Base-by-base conservation (phyloP, 2,113 vertebrate genomes). In the Ceyx melanurus region DNA sequence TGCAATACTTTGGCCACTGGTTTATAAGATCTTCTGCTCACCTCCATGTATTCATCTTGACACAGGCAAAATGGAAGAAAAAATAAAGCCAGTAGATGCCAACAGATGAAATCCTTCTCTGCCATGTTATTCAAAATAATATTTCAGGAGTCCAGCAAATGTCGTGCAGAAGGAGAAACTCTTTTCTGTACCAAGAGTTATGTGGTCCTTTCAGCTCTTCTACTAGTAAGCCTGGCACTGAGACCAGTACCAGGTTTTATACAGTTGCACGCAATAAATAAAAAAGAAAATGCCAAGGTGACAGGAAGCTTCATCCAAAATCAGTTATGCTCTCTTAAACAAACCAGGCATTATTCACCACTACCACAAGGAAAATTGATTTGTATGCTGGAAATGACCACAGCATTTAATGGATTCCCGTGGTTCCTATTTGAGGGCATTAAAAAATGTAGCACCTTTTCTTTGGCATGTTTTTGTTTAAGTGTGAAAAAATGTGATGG, bases 31-130 rank as follows among this genome's bases (percentile, higher is more conserved):
- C 98, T 97, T 98, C 98, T 94, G 98, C 98, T 98, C 98, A 98
- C 98, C 98, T 98, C 98, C 98, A 97, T 97, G 95, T 98, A 97
- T 96, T 98, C 98, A 60, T 98, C 98, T 97, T 98, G 97, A 97
- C 97, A 97, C 97, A 98, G 97, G 97, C 98, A 98, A 97, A 97
- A 97, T 76, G 97, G 98, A 95, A 98, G 97, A 91, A 97, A 97
- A 96, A 98, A 84, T 89, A 98, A 96, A 97, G 97, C 96, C 97
- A 98, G 97, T 82, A 98, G 97, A 94, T 97, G 97, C 98, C 97
- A 97, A 89, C 26, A 91, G 96, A 94, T 48, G 95, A 97, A 95
- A 94, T 96, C 91, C 86, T 95, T 97, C 91, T 95, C 66, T 90
- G 91, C 96, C 98, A 98, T 98, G 92, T 50, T 97, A 97, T 92